phyloP scores from a whole-genome alignment of 2,888 invertebrate genomes.

The Agonopterix arenella region DNA sequence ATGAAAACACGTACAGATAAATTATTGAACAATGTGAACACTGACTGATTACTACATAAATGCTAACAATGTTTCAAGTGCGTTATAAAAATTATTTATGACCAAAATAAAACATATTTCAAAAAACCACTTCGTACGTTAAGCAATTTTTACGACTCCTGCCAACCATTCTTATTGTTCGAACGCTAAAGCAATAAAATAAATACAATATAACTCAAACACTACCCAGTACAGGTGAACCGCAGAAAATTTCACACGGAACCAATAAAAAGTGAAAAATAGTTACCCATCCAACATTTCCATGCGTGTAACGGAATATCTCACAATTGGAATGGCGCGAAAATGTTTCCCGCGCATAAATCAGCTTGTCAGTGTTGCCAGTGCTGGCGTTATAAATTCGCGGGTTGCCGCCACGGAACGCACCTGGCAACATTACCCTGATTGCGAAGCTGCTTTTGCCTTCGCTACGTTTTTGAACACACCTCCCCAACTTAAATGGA shows the following conservation, averaged over 20 bases:
- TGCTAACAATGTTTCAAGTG: too few species aligned
- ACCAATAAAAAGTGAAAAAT: conserved; percentile 61
- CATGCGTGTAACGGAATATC: conserved; percentile 52
- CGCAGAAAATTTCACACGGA: conserved; percentile 5
- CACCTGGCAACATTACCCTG: conserved; percentile 71
- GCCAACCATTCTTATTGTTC: too few species aligned
- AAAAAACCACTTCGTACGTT: too few species aligned
- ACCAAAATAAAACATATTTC: too few species aligned
- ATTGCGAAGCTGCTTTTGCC: conserved; percentile 58
- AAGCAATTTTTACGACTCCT: too few species aligned
- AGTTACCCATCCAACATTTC: conserved; percentile 39
- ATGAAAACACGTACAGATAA: too few species aligned
- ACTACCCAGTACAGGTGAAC: not conserved
- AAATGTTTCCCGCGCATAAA: conserved; percentile 60
- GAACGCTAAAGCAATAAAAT: not conserved
- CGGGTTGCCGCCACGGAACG: conserved; percentile 46
- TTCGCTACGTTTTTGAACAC: conserved; percentile 32
- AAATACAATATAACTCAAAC: not conserved
- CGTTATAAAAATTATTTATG: too few species aligned
- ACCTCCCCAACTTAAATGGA: conserved; percentile 19
- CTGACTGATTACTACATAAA: too few species aligned
- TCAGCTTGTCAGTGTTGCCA: conserved; percentile 65
- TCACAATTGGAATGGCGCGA: conserved; percentile 46
- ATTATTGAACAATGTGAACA: too few species aligned
- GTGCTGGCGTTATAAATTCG: conserved; percentile 54